Evolutionary conservation across 2,113 vertebrate genomes (phyloP).

Genomic region (Meles meles): DNA sequence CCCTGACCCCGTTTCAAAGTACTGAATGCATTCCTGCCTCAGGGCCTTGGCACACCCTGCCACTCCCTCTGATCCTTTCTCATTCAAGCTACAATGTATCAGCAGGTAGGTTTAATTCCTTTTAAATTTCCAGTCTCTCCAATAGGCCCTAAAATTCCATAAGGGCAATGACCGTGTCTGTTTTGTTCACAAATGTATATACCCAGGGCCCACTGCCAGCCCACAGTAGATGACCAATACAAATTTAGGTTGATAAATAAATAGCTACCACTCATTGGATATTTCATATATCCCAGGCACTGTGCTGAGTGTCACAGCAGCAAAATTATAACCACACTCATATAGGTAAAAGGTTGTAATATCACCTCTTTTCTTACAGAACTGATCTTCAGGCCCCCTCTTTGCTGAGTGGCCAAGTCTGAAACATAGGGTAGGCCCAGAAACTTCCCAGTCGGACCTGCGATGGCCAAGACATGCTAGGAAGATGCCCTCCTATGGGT

Average conservation of each 20-base stretch:
- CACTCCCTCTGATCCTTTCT: not conserved
- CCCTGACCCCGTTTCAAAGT: not conserved
- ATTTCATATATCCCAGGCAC: not conserved
- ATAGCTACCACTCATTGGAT: not conserved
- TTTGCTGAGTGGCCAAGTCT: not conserved
- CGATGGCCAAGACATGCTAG: not conserved
- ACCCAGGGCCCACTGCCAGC: not conserved
- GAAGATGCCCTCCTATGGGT: not conserved
- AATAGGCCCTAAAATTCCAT: not conserved
- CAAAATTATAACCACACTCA: not conserved
- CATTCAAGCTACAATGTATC: not conserved
- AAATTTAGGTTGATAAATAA: not conserved
- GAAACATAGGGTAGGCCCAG: too few species aligned
- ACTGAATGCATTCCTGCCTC: not conserved
- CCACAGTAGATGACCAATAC: not conserved
- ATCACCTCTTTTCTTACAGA: not conserved
- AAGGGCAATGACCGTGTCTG: not conserved
- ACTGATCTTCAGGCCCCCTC: not conserved
- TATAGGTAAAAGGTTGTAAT: not conserved
- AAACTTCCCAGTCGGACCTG: not conserved
- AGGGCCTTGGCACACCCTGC: not conserved
- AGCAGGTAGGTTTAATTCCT: fast-evolving
- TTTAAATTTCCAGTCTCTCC: not conserved
- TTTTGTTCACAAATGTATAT: not conserved
- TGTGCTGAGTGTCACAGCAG: too few species aligned